Evolutionary conservation across 2,113 vertebrate genomes (phyloP), one percentile per base, ranked within the genome.

Genomic region (Ploceus nigricollis): DNA sequence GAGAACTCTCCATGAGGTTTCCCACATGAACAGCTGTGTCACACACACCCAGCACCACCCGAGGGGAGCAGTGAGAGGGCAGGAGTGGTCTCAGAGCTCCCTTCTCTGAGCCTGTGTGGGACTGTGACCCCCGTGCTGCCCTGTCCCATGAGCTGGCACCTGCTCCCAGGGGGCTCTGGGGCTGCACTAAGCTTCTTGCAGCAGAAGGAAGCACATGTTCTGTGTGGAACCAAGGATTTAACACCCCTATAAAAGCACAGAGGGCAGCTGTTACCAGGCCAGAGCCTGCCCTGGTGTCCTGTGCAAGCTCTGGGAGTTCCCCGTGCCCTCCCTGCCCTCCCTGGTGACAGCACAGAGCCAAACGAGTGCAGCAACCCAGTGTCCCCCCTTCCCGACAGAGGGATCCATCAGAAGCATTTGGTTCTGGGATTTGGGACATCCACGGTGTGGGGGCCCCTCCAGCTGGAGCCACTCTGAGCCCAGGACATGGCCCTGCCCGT

Each of bases 211-310:
- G 45, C 54, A 15, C 65, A 7, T 13, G 25, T 11, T 16, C 45
- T 2, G 0, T 7, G 45, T 21, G 80, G 31, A 25, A 4, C 8
- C 0, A 2, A 19, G 56, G 39, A 1, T 51, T 13, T 30, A 10
- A 4, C 37, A 30, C 9, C 31, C 60, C 37, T 20, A 0, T 2
- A 12, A 5, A 42, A 13, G 1, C 54, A 7, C 56, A 71, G 47
- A 4, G 17, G 5, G 8, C 25, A 31, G 33, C 7, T 25, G 37
- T 17, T 8, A 5, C 0, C 66, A 21, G 56, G 2, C 15, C 66
- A 10, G 37, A 13, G 66, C 45, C 56, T 13, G 56, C 56, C 45
- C 56, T 37, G 66, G 45, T 21, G 47, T 17, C 37, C 66, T 31
- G 25, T 13, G 47, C 39, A 1, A 53, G 57, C 47, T 45, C 68